Evolutionary conservation across 2,888 invertebrate genomes (phyloP).

Genomic region (Allophyes oxyacanthae): DNA sequence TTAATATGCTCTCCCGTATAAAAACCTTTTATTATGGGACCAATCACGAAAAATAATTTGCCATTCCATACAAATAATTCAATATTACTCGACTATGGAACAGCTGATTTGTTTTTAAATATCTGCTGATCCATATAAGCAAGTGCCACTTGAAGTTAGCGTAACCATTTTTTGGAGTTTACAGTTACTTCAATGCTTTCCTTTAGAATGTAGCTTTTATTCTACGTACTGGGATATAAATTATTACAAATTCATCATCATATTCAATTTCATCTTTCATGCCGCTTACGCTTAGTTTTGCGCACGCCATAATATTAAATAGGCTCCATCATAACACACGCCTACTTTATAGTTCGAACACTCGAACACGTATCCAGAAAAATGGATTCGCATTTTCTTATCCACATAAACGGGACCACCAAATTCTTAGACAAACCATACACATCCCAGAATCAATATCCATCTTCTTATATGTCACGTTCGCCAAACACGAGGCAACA

Average conservation of each 20-base stretch:
- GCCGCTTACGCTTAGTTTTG: background rate
- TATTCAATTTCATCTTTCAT: slow-evolving; percentile 1
- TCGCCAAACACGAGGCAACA: slow-evolving; percentile 63
- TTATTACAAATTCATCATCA: background rate
- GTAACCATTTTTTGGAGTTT: too few relatives aligned
- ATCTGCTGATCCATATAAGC: too few relatives aligned
- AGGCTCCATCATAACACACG: slow-evolving; percentile 34
- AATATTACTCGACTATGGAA: too few relatives aligned
- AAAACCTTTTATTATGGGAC: too few relatives aligned
- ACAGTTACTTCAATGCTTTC: too few relatives aligned
- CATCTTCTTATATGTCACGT: slow-evolving; percentile 64
- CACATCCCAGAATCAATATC: slow-evolving; percentile 57
- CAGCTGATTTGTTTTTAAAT: too few relatives aligned
- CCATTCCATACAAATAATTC: too few relatives aligned
- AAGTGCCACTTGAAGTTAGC: too few relatives aligned
- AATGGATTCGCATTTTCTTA: slow-evolving; percentile 52
- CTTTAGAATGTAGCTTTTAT: too few relatives aligned
- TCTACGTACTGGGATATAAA: too few relatives aligned
- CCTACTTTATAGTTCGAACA: slow-evolving; percentile 41
- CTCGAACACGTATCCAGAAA: slow-evolving; percentile 49
- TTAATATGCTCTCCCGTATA: too few relatives aligned
- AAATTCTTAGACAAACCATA: slow-evolving; percentile 59
- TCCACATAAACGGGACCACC: slow-evolving; percentile 41
- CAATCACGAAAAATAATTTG: too few relatives aligned
- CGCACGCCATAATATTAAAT: slow-evolving; percentile 27